A percentile compares a stretch with the other conserved stretches of the same genome.
These are phyloP conservation scores for Tragelaphus imberbis DNA, from an alignment of 2,113 vertebrate species.

Conservation along the genomic window DNA sequence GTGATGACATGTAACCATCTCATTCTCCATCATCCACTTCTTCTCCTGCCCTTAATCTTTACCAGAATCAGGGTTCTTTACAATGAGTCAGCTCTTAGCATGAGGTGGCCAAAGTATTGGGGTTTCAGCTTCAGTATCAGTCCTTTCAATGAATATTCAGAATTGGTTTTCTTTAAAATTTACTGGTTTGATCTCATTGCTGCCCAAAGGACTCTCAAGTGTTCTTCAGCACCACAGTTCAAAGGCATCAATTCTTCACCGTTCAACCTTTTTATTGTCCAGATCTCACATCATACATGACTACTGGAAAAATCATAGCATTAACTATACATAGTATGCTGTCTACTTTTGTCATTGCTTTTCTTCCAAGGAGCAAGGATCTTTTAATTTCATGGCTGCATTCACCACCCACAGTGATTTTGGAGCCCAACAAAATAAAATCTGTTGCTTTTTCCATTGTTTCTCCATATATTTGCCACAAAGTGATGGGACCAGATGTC, in stretches of 20 bases:
- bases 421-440: not conserved
- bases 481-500: not conserved
- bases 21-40: not conserved
- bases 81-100: not conserved
- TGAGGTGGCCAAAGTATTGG: not conserved
- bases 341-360: not conserved
- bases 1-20: not conserved
- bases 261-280: not conserved
- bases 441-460: not conserved
- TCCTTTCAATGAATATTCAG: not conserved
- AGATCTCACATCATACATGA: not conserved
- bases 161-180: not conserved
- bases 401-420: not conserved
- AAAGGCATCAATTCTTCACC: not conserved
- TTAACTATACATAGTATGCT: not conserved
- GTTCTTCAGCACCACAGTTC: not conserved
- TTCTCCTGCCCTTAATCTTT: not conserved
- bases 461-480: not conserved
- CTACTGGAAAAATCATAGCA: not conserved
- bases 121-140: not conserved
- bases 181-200: not conserved
- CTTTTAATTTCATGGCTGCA: not conserved
- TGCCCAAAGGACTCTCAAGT: not conserved
- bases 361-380: not conserved
- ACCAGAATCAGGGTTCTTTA: not conserved